phyloP scores from a whole-genome alignment of 1,140 invertebrate species.

The Aphidius gifuensis region DNA sequence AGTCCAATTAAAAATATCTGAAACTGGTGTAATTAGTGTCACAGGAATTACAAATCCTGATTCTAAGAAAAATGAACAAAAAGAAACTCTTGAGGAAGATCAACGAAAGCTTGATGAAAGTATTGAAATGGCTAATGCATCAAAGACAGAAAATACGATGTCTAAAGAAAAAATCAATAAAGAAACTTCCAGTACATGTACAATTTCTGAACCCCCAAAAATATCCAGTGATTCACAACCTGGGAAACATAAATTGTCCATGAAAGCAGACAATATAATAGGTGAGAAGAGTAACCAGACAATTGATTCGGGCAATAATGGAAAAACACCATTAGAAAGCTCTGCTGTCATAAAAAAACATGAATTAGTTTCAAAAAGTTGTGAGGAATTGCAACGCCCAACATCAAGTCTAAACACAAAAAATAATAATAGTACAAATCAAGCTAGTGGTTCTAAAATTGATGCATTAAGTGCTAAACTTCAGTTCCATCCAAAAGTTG shows the following conservation, averaged over 20 bases:
- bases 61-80: slow-evolving; percentile 39
- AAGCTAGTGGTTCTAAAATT: slow-evolving; percentile 45
- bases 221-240: background rate
- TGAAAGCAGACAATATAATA: too few relatives aligned
- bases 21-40: slow-evolving; percentile 68
- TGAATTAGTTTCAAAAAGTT: background rate
- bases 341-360: background rate
- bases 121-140: background rate
- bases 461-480: slow-evolving; percentile 50
- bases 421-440: slow-evolving; percentile 20
- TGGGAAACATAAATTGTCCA: too few relatives aligned
- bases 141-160: slow-evolving; percentile 1
- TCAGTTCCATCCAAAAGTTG: slow-evolving; percentile 51
- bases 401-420: background rate
- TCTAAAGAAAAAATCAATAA: background rate
- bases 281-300: too few relatives aligned
- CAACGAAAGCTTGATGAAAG: slow-evolving; percentile 7
- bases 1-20: slow-evolving; percentile 67
- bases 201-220: background rate
- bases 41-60: slow-evolving; percentile 54
- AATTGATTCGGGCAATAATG: background rate
- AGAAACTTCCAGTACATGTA: background rate
- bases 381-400: background rate
- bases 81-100: slow-evolving; percentile 15
- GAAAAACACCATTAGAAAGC: background rate